Percentiles rank a stretch among this genome's conserved stretches.
Conservation (phyloP, 2,113 vertebrate species). For the Silurus glanis region DNA sequence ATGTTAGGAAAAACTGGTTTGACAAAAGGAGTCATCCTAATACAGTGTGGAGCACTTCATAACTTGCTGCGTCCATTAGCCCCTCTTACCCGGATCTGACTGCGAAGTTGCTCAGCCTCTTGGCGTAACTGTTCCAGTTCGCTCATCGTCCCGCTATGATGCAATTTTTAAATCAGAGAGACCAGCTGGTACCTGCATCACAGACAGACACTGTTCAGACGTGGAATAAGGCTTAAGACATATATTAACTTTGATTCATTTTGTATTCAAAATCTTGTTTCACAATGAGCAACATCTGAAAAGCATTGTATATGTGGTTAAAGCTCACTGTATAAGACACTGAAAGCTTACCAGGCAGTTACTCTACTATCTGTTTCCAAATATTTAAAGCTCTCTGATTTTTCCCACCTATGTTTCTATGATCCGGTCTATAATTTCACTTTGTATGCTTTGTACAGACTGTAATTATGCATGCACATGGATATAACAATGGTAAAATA, state of each 20-base stretch:
- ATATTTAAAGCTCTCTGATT: neutral
- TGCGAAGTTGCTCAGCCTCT: conserved; percentile 94
- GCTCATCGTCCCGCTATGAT: conserved; percentile 81
- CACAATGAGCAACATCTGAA: neutral
- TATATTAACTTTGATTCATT: neutral
- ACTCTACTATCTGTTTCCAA: neutral
- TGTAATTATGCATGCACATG: neutral
- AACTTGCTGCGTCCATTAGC: conserved; percentile 6
- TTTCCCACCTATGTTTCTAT: neutral
- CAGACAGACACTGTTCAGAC: neutral
- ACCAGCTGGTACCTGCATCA: conserved; percentile 65
- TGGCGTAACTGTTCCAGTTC: conserved; percentile 97
- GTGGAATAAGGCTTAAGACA: neutral
- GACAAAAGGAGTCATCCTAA: neutral
- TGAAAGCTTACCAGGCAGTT: neutral
- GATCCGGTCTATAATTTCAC: neutral
- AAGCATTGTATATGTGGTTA: neutral
- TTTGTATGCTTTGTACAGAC: neutral
- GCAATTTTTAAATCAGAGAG: conserved; percentile 11
- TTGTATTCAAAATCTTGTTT: neutral
- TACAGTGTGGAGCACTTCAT: neutral
- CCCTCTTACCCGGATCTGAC: conserved; percentile 90
- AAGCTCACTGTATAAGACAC: neutral
- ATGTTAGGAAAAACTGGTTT: neutral
- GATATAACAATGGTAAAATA: neutral